Percentiles rank a stretch among this genome's conserved stretches.
These are phyloP conservation scores for Cryptotis parvus DNA, from an alignment of 2,113 vertebrate species.

Conservation along the genomic window DNA sequence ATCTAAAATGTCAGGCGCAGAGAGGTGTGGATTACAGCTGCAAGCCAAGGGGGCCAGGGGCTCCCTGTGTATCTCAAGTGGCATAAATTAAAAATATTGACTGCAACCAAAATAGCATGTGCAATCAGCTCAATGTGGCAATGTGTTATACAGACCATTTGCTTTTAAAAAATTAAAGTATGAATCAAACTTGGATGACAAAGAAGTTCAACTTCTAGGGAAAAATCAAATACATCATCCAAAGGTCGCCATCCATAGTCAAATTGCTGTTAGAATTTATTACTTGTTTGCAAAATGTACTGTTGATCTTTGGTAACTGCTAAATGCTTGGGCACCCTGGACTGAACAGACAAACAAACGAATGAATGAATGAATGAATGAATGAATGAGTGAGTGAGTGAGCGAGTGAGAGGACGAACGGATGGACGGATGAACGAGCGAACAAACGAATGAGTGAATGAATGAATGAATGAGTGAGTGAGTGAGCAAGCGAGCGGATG, in stretches of 20 bases:
- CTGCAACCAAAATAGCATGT: constrained; percentile 78
- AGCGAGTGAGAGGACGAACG: no score
- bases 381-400: no score
- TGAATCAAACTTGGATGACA: constrained; percentile 85
- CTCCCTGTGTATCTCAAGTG: constrained; percentile 36
- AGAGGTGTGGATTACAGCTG: constrained; percentile 75
- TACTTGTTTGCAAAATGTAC: constrained; percentile 84
- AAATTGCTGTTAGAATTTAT: constrained; percentile 86
- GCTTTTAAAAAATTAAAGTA: constrained; percentile 86
- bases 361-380: constrained; percentile 55
- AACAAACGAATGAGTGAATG: constrained; percentile 59
- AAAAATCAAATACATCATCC: constrained; percentile 83
- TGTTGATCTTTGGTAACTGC: constrained; percentile 78
- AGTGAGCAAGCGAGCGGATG: no score
- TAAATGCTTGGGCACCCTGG: constrained; percentile 70
- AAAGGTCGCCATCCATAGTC: constrained; percentile 85
- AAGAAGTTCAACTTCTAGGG: constrained; percentile 84
- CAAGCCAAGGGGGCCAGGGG: constrained; percentile 67
- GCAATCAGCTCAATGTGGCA: constrained; percentile 75
- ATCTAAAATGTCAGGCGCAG: constrained; percentile 81
- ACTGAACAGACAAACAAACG: constrained; percentile 57
- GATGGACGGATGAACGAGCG: no score
- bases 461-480: constrained; percentile 48
- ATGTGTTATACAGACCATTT: constrained; percentile 77
- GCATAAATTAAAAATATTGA: constrained; percentile 82